Evolutionary conservation across 2,797 vertebrate genomes (phyloP), one percentile per base, ranked within the genome.

Genomic region (Peromyscus attwateri): DNA sequence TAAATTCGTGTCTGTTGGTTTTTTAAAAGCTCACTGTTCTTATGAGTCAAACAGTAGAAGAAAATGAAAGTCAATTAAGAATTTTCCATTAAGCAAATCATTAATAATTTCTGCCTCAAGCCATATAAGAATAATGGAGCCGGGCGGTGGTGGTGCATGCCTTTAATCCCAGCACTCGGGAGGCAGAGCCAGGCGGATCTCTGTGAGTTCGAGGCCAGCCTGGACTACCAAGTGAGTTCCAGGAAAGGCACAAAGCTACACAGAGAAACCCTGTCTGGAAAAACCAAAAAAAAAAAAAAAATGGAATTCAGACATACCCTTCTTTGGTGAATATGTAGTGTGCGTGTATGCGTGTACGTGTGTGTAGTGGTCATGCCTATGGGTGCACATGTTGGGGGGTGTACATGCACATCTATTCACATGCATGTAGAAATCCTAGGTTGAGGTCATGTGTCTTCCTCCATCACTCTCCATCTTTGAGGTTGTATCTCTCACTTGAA

Each of bases 21-120:
- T 49, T 92, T 93, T 17, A 64, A 95, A 94, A 95, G 75, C 11
- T 14, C 19, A 91, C 17, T 91, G 21, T 57, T 91, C 49, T 81
- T 60, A 2, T 89, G 40, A 93, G 37, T 77, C 25, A 34, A 87
- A 90, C 14, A 70, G 76, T 2, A 60, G 9, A 93, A 43, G 60
- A 94, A 3, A 70, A 25, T 21, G 46, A 49, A 85, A 49, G n/a
- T 75, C 34, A 73, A 57, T 6, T 82, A 87, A 73, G 40, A 92
- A 94, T 70, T 80, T 96, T 80, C 49, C n/a, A 25, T 79, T 83
- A 87, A 73, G 55, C 31, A 87, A 96, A 92, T 27, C 14, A 0
- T 73, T 81, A 43, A 16, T 11, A 52, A 57, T 83, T 87, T 93
- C 55, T 87, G 62, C 90, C 49, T 87, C 40, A 75, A 17, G 10